Percentiles rank a stretch among this genome's conserved stretches.
These are phyloP conservation scores for Sarcophilus harrisii DNA, from an alignment of 2,797 vertebrate genomes.

Conservation along the genomic window DNA sequence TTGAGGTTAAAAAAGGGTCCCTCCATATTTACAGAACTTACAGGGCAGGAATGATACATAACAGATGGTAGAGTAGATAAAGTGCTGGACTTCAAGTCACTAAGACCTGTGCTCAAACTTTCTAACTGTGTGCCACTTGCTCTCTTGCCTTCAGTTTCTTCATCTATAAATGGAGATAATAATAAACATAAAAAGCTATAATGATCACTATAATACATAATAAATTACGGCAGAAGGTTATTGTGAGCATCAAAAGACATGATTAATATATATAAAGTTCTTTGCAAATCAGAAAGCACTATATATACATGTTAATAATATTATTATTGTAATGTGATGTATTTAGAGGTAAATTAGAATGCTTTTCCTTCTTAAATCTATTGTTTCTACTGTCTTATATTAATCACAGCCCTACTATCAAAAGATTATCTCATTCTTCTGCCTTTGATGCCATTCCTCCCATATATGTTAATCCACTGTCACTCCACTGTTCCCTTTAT, in stretches of 20 bases:
- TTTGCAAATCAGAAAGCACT: background rate
- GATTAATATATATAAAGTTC: background rate
- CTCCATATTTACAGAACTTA: background rate
- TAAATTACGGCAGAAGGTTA: background rate
- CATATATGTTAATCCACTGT: background rate
- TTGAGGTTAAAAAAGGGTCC: background rate
- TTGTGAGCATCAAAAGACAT: background rate
- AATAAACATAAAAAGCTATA: background rate
- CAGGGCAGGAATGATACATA: background rate
- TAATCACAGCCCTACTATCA: background rate
- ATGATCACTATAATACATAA: background rate
- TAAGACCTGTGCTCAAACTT: background rate
- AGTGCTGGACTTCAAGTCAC: background rate
- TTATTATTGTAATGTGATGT: background rate
- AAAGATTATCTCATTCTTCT: background rate
- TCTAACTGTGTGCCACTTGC: background rate
- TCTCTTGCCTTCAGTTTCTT: background rate
- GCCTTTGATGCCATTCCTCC: conserved; percentile 1
- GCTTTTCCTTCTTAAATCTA: background rate
- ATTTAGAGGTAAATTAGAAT: background rate
- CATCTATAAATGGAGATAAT: background rate
- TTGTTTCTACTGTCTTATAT: background rate
- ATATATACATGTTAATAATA: background rate
- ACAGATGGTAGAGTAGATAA: background rate
- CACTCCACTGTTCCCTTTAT: conserved; percentile 13